These are phyloP conservation scores for Cephus pygmeus DNA, from an alignment of 2,888 invertebrate genomes.

Conservation along the genomic window DNA sequence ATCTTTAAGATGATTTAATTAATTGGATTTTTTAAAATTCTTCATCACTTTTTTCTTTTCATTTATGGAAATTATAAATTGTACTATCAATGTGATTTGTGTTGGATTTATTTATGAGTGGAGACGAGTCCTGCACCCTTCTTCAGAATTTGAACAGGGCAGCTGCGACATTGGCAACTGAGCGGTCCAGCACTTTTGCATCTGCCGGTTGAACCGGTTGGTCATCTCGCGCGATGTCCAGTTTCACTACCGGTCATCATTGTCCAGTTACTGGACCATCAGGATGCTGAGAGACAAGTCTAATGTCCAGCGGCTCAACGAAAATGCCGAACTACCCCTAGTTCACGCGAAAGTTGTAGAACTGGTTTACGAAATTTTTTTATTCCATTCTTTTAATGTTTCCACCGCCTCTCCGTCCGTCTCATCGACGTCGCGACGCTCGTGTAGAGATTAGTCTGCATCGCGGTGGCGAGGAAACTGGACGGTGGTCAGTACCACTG, in stretches of 20 bases:
- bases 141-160: neutral
- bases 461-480: slow-evolving; percentile 27
- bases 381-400: neutral
- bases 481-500: slow-evolving; percentile 16
- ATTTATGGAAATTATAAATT: neutral
- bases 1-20: neutral
- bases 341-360: slow-evolving; percentile 35
- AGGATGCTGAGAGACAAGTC: slow-evolving; percentile 54
- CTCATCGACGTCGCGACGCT: slow-evolving; percentile 22
- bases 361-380: slow-evolving; percentile 48
- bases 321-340: slow-evolving; percentile 20
- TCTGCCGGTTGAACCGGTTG: slow-evolving; percentile 63
- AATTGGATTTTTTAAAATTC: neutral
- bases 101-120: neutral
- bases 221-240: slow-evolving; percentile 58
- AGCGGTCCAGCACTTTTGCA: slow-evolving; percentile 37
- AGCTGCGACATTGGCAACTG: neutral
- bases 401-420: slow-evolving; percentile 9
- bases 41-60: neutral
- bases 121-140: neutral
- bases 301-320: slow-evolving; percentile 1
- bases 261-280: slow-evolving; percentile 56
- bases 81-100: neutral
- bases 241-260: slow-evolving; percentile 53
- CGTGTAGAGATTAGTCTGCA: slow-evolving; percentile 34